Evolutionary conservation across 2,113 vertebrate genomes (phyloP).

Genomic region (Pteruthius melanotis): DNA sequence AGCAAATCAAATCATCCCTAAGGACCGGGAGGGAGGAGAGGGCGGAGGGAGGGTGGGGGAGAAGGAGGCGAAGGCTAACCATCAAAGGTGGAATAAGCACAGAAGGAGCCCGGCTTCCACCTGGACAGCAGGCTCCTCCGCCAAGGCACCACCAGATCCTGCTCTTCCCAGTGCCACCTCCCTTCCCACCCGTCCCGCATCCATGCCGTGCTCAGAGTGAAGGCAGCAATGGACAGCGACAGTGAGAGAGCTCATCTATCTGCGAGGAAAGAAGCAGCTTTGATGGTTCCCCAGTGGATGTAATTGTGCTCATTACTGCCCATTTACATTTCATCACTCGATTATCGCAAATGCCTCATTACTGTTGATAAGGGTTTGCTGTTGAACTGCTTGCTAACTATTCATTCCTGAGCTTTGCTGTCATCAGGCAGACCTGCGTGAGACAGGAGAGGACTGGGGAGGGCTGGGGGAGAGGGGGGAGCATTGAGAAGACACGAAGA

Average conservation of each 20-base stretch:
- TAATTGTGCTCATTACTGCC: conserved; percentile 90
- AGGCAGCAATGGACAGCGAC: conserved; percentile 56
- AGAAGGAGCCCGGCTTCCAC: conserved; percentile 67
- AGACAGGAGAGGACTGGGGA: neutral
- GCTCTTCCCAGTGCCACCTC: conserved; percentile 9
- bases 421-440: conserved; percentile 31
- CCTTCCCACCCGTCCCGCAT: neutral
- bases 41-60: neutral
- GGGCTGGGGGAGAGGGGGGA: conserved; percentile 8
- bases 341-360: conserved; percentile 85
- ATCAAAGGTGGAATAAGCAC: conserved; percentile 74
- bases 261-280: conserved; percentile 75
- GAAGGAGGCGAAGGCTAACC: conserved; percentile 49
- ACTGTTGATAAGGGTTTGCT: conserved; percentile 77
- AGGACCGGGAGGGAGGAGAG: conserved; percentile 63
- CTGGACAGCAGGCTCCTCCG: neutral
- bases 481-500: neutral
- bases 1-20: conserved; percentile 86
- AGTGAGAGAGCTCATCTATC: conserved; percentile 79
- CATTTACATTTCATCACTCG: conserved; percentile 94
- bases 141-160: neutral
- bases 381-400: conserved; percentile 69
- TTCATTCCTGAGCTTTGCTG: conserved; percentile 70
- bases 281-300: conserved; percentile 83
- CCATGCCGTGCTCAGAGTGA: neutral